phyloP scores from a whole-genome alignment of 2,888 invertebrate genomes.

The Aelia acuminata region DNA sequence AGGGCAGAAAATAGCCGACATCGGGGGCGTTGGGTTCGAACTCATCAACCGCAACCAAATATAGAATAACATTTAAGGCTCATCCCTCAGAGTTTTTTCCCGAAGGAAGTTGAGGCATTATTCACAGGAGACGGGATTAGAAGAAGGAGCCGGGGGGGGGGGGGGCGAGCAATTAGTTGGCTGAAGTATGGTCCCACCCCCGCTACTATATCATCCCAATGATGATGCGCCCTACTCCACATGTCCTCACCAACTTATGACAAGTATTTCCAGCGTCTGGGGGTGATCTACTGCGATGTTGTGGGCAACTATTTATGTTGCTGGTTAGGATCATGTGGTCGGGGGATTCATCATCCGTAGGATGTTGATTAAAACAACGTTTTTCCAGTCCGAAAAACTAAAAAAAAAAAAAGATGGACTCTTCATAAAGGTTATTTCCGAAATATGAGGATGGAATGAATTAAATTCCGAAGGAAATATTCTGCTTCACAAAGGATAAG shows the following conservation, averaged over 20 bases:
- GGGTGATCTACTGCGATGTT: neutral
- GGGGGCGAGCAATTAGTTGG: neutral
- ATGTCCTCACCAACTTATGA: conserved; percentile 21
- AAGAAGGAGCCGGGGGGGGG: neutral
- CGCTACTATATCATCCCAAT: neutral
- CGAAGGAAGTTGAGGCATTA: neutral
- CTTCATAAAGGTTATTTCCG: too few relatives aligned
- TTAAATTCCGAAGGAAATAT: too few relatives aligned
- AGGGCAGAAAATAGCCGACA: neutral
- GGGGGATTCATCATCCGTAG: neutral
- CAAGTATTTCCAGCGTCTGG: neutral
- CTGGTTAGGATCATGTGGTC: neutral
- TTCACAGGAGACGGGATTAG: neutral
- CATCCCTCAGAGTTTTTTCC: conserved; percentile 6
- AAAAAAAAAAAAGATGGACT: neutral
- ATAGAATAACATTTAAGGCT: neutral
- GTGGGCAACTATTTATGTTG: neutral
- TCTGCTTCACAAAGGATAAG: too few relatives aligned
- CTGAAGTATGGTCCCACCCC: neutral
- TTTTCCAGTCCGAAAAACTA: neutral
- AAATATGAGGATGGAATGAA: too few relatives aligned
- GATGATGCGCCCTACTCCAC: neutral
- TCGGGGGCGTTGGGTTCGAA: neutral
- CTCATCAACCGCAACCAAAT: neutral
- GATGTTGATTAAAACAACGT: neutral